phyloP scores from a whole-genome alignment of 2,797 vertebrate genomes.

The Lacerta agilis region DNA sequence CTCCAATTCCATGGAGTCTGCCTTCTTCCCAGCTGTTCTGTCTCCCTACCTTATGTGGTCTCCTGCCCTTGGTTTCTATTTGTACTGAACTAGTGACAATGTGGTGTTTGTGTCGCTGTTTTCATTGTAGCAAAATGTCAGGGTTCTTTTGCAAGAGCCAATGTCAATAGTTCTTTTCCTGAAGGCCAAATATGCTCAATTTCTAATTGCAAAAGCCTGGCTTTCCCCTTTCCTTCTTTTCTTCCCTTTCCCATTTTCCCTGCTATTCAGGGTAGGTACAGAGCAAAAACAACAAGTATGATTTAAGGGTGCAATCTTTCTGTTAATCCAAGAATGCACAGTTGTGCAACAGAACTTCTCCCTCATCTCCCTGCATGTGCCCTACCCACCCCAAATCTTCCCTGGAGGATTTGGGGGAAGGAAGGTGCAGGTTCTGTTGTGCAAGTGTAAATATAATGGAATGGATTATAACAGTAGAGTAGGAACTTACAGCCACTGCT shows the following conservation, averaged over 20 bases:
- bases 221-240: neutral
- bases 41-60: neutral
- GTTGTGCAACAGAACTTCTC: too few species aligned
- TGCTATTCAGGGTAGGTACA: neutral
- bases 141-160: slow-evolving; percentile 15
- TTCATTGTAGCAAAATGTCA: slow-evolving; percentile 28
- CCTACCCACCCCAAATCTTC: too few species aligned
- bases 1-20: neutral
- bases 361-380: neutral
- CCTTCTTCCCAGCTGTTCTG: slow-evolving; percentile 16
- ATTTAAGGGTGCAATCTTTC: too few species aligned
- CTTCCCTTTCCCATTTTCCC: too few species aligned
- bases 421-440: too few species aligned
- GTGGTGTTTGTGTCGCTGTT: neutral
- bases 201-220: neutral
- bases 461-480: neutral
- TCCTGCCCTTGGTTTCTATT: neutral
- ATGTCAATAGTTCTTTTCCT: neutral
- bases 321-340: too few species aligned
- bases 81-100: neutral
- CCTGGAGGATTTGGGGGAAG: too few species aligned
- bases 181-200: neutral
- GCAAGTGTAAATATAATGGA: too few species aligned
- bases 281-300: neutral
- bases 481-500: neutral